Conservation (phyloP, 2,797 vertebrate genomes). For the Alcedo quadribrachys region DNA sequence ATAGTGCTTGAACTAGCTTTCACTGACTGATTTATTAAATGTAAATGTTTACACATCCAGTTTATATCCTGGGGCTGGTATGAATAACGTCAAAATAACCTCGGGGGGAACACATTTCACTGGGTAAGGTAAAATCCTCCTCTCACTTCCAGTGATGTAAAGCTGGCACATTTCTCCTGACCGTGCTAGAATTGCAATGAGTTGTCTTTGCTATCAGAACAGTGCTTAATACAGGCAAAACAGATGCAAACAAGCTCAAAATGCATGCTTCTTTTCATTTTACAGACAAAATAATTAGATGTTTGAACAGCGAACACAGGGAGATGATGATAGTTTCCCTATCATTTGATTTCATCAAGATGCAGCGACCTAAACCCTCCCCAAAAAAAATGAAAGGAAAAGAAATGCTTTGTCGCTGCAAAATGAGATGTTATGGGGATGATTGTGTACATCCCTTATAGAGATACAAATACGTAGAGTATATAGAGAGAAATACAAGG, state of each 20-base stretch:
- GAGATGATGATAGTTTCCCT: background rate
- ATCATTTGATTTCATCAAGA: background rate
- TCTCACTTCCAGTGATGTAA: background rate
- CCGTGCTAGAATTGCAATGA: background rate
- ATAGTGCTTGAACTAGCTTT: background rate
- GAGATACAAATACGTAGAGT: no score
- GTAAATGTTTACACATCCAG: conserved; percentile 49
- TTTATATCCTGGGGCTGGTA: background rate
- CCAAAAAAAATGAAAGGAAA: accelerated
- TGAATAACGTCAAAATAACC: conserved; percentile 19
- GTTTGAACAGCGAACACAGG: background rate
- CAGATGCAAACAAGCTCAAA: background rate
- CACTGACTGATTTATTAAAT: conserved; percentile 45
- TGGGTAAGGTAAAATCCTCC: background rate
- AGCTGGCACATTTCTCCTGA: background rate
- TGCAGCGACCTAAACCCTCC: background rate
- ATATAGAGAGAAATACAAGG: background rate
- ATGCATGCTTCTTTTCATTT: background rate
- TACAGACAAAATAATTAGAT: background rate
- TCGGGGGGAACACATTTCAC: background rate
- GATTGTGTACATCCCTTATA: background rate
- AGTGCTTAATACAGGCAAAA: background rate
- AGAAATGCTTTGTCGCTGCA: accelerated
- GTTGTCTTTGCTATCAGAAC: background rate
- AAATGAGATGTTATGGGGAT: background rate